phyloP scores from a whole-genome alignment of 37 sponge, comb jelly and placozoan genomes.

The Oscarella lobularis region DNA sequence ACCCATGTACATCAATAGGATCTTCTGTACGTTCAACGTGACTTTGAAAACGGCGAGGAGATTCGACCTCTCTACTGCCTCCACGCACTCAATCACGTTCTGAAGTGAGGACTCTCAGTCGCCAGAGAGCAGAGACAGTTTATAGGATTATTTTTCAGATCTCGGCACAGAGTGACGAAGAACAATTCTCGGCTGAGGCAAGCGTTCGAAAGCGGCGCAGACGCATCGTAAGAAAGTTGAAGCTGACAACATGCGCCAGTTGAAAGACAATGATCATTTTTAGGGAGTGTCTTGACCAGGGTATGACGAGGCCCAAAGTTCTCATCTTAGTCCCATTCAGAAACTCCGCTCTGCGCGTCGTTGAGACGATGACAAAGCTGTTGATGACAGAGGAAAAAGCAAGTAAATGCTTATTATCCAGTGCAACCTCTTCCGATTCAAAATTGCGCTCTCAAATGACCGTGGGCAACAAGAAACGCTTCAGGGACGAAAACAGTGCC shows the following conservation, averaged over 20 bases:
- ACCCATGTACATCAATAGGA: constrained; percentile 53
- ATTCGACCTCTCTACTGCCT: constrained; percentile 46
- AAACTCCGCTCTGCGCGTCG: constrained; percentile 46
- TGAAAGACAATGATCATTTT: not conserved
- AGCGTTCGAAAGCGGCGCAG: constrained; percentile 11
- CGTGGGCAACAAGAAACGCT: constrained; percentile 52
- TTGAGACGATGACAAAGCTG: constrained; percentile 35
- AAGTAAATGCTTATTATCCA: too few species aligned
- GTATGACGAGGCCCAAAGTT: constrained; percentile 86
- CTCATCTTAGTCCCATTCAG: constrained; percentile 89
- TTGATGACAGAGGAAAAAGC: constrained; percentile 51
- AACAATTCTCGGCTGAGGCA: too few species aligned
- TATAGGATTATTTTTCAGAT: constrained; percentile 19
- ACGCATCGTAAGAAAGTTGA: constrained; percentile 9
- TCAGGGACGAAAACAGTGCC: constrained; percentile 45
- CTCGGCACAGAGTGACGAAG: constrained; percentile 60
- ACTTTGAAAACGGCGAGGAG: constrained; percentile 60
- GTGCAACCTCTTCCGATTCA: too few species aligned
- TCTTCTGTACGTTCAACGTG: constrained; percentile 45
- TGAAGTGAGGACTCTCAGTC: constrained; percentile 45
- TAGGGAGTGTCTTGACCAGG: constrained; percentile 78
- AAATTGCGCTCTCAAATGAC: too few species aligned
- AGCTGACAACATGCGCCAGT: not conserved
- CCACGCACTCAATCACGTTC: constrained; percentile 80
- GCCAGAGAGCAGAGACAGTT: not conserved